Base-by-base conservation (phyloP, 92 coral and sea anemone species). In the Muricea muricata region DNA sequence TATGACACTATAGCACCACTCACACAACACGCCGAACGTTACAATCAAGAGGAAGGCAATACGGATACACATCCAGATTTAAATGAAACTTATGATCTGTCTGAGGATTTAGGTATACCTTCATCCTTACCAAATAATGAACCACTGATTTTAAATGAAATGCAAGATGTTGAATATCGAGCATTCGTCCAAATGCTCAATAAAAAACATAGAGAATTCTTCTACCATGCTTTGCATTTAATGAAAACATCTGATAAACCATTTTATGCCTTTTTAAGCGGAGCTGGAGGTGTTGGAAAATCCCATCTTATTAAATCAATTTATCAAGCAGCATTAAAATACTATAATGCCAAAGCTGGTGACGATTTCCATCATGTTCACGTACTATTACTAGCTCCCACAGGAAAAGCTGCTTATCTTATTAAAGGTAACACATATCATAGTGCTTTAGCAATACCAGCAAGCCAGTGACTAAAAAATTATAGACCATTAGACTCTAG, bases 371-470 rank as follows among this genome's bases (percentile, higher is more conserved):
- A 13, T 68, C 75, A 28, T 7, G 47, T 35, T 29, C 32, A 68
- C 14, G 15, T 32, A 6, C 13, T 28, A 7, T 33, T 68, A 23
- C 15, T 68, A 3, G 75, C 75, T 13, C 75, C 75, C 14, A 68
- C 45, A 35, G 75, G 75, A 66, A 67, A 82, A 68, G 86, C 86
- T 30, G 80, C 86, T 67, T 82, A 37, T 67, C 48, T 55, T 17
- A 82, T 82, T 39, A 41, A 82, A 68, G 80, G 80, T 67, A 82
- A 68, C 55, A 82, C 79, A 34, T 67, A 7, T 9, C 80, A 87
- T 28, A 86, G 85, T 86, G 85, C 89, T n/a, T 28, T 77, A 1
- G 75, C 89, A 45, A 65, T 86, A 4, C 89, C 86, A 69, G 90
- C 86, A 24, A 42, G 81, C 20, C 86, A 87, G 29, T 87, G 81